Evolutionary conservation across 2,797 vertebrate species (phyloP).

Genomic region (Scarus forsteni): DNA sequence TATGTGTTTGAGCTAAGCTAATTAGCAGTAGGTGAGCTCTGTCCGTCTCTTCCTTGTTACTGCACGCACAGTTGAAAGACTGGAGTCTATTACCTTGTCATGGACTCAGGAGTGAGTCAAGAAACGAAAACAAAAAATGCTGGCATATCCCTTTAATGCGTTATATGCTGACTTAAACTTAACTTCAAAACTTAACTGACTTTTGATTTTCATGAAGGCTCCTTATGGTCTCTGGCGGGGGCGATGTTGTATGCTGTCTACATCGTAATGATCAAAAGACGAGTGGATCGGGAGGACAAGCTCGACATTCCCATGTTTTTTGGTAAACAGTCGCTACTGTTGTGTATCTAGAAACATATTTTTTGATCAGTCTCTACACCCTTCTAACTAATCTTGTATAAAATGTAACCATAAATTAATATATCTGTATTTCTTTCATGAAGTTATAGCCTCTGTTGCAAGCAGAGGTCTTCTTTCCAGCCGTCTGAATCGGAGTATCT

Average conservation of each 20-base stretch:
- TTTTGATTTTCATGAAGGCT: constrained; percentile 79
- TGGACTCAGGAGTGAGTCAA: no score
- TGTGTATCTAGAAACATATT: no score
- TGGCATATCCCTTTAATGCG: no score
- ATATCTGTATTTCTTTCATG: neutral
- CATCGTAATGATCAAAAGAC: constrained; percentile 97
- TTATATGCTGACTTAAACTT: neutral
- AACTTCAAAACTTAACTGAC: neutral
- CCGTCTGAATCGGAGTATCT: neutral
- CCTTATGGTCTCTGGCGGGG: constrained; percentile 93
- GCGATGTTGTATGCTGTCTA: constrained; percentile 94
- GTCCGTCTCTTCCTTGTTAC: no score
- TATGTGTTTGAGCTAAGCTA: no score
- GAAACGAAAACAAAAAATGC: no score
- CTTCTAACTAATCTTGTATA: no score
- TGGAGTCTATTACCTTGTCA: no score
- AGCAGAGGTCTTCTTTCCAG: constrained; percentile 6
- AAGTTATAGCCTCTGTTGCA: neutral
- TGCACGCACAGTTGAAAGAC: no score
- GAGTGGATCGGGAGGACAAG: constrained; percentile 96
- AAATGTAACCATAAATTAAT: neutral
- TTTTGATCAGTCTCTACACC: no score
- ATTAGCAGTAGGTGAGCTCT: no score
- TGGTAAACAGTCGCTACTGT: constrained; percentile 81
- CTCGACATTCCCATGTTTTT: constrained; percentile 99